Base-by-base conservation (phyloP, 2,797 vertebrate genomes). In the Anableps anableps region DNA sequence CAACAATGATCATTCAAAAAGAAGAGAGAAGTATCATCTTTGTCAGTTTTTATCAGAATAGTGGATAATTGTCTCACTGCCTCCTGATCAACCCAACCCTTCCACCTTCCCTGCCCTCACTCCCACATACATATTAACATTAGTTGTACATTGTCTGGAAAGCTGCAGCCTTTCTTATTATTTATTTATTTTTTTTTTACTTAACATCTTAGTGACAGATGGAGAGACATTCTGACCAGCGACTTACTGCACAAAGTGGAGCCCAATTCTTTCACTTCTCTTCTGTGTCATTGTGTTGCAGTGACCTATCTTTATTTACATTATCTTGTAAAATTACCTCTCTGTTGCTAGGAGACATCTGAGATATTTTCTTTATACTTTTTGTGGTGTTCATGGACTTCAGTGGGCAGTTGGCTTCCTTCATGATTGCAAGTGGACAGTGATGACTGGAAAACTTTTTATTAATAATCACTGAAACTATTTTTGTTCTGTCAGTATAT, bases 331-430 rank as follows among this genome's bases (percentile, higher is more conserved):
- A 88, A 82, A 89, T 89, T 88, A 88, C 83, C 71, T 82, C 81
- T 82, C 88, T 90, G 92, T 94, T 94, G 94, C 94, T 93, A 93
- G 90, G 92, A 90, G 83, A 94, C 86, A 80, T 86, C 80, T 77
- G 80, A 87, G 78, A 88, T 80, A 66, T 82, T 86, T 82, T 79
- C 70, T 78, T 60, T 81, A 90, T 83, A 74, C 58, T 83, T 91
- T 80, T 76, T 89, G 80, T 86, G 79, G 78, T 88, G 84, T 80
- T 87, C 83, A 91, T 89, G 89, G 84, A 91, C 84, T 88, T 86
- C 53, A 80, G 86, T 88, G 86, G 83, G 86, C 76, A 88, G 82
- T 82, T 79, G 77, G 74, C 79, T 89, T 74, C 80, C 80, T 83
- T 55, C 50, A 79, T 84, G 38, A 34, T 74, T 81, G 74, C 79